Conservation (phyloP, 2,113 vertebrate genomes). For the Silurus meridionalis region DNA sequence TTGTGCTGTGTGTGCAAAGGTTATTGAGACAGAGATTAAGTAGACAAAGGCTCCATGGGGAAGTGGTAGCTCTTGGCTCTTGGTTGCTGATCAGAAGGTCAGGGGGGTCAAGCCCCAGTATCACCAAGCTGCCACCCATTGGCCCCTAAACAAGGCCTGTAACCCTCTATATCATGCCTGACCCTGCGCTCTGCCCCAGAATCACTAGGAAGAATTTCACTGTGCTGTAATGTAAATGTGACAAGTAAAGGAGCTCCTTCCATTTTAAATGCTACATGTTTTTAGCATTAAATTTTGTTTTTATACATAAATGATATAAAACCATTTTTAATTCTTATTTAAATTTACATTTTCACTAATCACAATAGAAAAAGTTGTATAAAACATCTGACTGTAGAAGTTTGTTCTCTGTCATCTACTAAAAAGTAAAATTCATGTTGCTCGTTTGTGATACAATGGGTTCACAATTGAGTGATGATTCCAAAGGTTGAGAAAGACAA, state of each 20-base stretch:
- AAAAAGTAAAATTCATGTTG: neutral
- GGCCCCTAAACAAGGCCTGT: too few relatives aligned
- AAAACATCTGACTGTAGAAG: neutral
- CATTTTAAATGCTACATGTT: too few relatives aligned
- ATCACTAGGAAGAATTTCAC: too few relatives aligned
- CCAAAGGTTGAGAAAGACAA: slow-evolving; percentile 61
- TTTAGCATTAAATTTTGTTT: neutral
- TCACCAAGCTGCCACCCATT: too few relatives aligned
- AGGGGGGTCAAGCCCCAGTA: too few relatives aligned
- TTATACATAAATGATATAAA: neutral
- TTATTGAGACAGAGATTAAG: neutral
- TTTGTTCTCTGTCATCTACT: neutral
- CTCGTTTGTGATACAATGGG: neutral
- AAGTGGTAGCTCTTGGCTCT: too few relatives aligned
- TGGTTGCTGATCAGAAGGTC: too few relatives aligned
- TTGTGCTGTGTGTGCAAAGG: neutral
- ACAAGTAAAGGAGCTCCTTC: too few relatives aligned
- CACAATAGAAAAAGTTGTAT: neutral
- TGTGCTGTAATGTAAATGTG: too few relatives aligned
- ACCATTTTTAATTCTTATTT: neutral
- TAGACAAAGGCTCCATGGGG: too few relatives aligned
- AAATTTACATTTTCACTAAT: neutral
- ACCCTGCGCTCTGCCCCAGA: too few relatives aligned
- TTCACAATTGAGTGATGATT: slow-evolving; percentile 44
- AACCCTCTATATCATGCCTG: too few relatives aligned